These are phyloP conservation scores for Accipiter virgatus DNA, from an alignment of 2,113 vertebrate species.

Conservation along the genomic window DNA sequence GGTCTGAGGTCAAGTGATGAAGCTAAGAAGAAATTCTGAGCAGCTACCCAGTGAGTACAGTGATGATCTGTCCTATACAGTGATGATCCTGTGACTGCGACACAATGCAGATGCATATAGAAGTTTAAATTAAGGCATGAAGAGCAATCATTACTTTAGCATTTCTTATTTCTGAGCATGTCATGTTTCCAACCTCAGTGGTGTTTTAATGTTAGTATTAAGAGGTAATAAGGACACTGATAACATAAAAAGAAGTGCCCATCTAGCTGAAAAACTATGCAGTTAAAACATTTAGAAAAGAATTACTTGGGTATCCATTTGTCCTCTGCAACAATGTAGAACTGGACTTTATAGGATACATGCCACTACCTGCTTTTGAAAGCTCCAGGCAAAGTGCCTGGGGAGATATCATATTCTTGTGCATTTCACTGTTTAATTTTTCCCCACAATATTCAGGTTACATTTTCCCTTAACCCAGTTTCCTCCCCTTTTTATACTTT, in stretches of 20 bases:
- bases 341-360: neutral
- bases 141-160: neutral
- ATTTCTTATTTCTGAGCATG: neutral
- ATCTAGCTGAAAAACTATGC: neutral
- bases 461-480: neutral
- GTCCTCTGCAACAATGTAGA: neutral
- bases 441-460: neutral
- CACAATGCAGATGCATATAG: neutral
- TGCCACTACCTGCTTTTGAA: neutral
- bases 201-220: neutral
- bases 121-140: neutral
- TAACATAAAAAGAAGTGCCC: neutral
- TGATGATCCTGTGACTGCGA: neutral
- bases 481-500: neutral
- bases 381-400: neutral
- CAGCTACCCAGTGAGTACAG: neutral
- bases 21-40: slow-evolving; percentile 5
- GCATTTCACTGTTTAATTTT: neutral
- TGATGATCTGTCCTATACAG: neutral
- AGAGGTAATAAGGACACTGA: neutral
- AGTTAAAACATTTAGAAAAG: neutral
- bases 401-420: neutral
- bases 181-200: neutral
- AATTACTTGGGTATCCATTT: neutral
- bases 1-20: slow-evolving; percentile 37